phyloP scores from a whole-genome alignment of 1,140 invertebrate species.

The Caligus rogercresseyi region DNA sequence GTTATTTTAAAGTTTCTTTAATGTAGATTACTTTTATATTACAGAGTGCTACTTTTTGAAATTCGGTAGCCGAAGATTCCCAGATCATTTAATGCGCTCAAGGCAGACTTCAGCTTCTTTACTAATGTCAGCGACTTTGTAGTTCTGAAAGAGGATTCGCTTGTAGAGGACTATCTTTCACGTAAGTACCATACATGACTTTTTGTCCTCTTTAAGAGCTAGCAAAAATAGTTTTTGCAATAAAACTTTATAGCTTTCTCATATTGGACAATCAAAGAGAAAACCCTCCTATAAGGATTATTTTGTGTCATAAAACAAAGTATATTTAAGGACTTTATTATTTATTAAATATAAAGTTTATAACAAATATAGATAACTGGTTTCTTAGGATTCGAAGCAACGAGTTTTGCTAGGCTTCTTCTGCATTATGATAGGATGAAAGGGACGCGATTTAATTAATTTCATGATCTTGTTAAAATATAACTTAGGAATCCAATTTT shows the following conservation, averaged over 20 bases:
- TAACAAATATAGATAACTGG: too few species aligned
- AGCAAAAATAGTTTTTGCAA: not conserved
- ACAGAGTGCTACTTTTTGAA: not conserved
- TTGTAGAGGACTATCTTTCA: not conserved
- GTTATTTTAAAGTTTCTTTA: too few species aligned
- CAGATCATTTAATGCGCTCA: not conserved
- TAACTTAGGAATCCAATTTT: not conserved
- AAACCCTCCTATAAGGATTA: not conserved
- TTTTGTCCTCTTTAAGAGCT: not conserved
- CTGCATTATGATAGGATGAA: too few species aligned
- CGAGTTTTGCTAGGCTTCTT: too few species aligned
- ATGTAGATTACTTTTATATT: not conserved
- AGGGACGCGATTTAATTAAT: not conserved
- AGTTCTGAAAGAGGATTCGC: not conserved
- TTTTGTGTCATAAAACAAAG: not conserved
- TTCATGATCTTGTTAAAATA: not conserved
- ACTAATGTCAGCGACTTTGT: not conserved
- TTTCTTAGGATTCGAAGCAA: too few species aligned
- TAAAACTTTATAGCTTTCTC: not conserved
- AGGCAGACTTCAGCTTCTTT: not conserved
- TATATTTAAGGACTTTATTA: not conserved
- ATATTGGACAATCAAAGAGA: not conserved
- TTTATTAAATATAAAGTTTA: too few species aligned
- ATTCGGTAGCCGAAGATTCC: not conserved
- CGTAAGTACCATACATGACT: not conserved